A percentile compares a stretch with the other conserved stretches of the same genome.
phyloP scores from a whole-genome alignment of 2,888 invertebrate genomes.

The Synanthedon andrenaeformis region DNA sequence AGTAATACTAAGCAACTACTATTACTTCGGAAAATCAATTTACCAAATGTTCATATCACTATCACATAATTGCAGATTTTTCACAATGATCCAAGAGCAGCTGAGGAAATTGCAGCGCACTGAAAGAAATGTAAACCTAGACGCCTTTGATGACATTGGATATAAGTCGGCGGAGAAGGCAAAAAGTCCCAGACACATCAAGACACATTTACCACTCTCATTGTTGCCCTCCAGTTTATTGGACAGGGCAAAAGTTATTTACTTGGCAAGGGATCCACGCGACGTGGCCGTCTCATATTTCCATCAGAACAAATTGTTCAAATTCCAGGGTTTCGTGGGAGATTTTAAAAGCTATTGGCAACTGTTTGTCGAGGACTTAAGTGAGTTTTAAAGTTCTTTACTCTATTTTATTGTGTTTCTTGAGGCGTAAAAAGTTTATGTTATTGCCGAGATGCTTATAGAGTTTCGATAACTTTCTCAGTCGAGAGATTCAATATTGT shows the following conservation, averaged over 20 bases:
- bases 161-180: not conserved
- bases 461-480: too few species aligned
- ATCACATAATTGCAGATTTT: not conserved
- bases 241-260: conserved; percentile 69
- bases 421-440: not conserved
- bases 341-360: conserved; percentile 69
- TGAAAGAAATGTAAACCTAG: not conserved
- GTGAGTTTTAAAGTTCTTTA: conserved; percentile 31
- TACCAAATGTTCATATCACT: too few species aligned
- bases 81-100: not conserved
- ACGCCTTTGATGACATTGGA: not conserved
- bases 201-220: conserved; percentile 77
- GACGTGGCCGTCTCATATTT: conserved; percentile 81
- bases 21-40: too few species aligned
- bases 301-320: conserved; percentile 72
- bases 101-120: not conserved
- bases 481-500: too few species aligned
- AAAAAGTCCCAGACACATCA: conserved; percentile 58
- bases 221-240: conserved; percentile 70
- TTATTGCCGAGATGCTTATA: too few species aligned
- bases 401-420: conserved; percentile 7
- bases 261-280: conserved; percentile 80
- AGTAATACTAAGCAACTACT: too few species aligned
- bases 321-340: conserved; percentile 70
- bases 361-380: conserved; percentile 68